Conservation (phyloP, 2,797 vertebrate species). For the Esox lucius region DNA sequence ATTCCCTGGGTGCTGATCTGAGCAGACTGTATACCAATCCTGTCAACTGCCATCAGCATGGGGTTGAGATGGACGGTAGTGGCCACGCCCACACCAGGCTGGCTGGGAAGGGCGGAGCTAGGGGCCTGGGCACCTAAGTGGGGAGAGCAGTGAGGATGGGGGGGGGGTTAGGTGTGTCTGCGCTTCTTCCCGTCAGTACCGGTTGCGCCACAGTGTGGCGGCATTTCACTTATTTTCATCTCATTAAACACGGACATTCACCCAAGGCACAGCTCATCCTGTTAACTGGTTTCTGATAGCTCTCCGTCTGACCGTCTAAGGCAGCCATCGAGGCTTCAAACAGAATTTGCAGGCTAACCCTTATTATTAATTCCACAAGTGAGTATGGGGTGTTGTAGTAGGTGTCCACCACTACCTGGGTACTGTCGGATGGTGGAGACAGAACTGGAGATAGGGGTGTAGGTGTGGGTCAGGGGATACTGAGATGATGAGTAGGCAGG, state of each 20-base stretch:
- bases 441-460: constrained; percentile 87
- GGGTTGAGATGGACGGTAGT: constrained; percentile 95
- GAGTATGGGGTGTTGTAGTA: too few relatives aligned
- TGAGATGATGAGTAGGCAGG: constrained; percentile 83
- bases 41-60: constrained; percentile 97
- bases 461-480: constrained; percentile 84
- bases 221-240: background rate
- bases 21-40: constrained; percentile 89
- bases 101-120: constrained; percentile 88
- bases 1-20: constrained; percentile 93
- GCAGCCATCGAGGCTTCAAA: too few relatives aligned
- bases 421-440: constrained; percentile 88
- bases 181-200: too few relatives aligned
- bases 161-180: too few relatives aligned
- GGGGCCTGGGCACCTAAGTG: constrained; percentile 89
- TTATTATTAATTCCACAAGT: too few relatives aligned
- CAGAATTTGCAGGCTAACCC: too few relatives aligned
- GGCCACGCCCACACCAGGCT: constrained; percentile 90
- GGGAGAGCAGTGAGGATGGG: background rate
- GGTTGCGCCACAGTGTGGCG: too few relatives aligned
- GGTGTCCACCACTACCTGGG: constrained; percentile 71
- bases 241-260: too few relatives aligned
- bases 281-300: too few relatives aligned
- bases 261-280: too few relatives aligned
- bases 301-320: too few relatives aligned